These are phyloP conservation scores for Orchestia grillus DNA, from an alignment of 1,140 invertebrate species.

Conservation along the genomic window DNA sequence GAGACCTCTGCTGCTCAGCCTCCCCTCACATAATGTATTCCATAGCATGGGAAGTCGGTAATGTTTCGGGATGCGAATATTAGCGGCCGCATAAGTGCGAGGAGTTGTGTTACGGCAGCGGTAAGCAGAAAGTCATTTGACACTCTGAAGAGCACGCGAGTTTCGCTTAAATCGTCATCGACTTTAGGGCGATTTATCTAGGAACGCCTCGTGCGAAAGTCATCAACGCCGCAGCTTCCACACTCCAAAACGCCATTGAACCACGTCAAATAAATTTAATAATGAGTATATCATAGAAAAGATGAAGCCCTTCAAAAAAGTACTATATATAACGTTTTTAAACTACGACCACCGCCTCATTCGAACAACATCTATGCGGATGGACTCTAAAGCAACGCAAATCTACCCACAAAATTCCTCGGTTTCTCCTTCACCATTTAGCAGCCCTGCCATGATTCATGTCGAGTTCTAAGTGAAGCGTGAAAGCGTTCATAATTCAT, in stretches of 20 bases:
- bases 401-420: background rate
- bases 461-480: background rate
- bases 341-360: background rate
- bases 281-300: background rate
- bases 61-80: background rate
- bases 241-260: background rate
- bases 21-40: background rate
- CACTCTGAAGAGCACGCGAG: background rate
- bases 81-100: background rate
- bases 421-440: background rate
- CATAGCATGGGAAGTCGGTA: slow-evolving; percentile 20
- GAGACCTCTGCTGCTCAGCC: background rate
- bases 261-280: background rate
- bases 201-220: background rate
- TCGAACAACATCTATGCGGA: background rate
- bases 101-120: background rate
- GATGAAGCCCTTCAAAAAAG: background rate
- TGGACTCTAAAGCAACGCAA: background rate
- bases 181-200: background rate
- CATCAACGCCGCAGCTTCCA: background rate
- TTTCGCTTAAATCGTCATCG: background rate
- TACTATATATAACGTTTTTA: background rate
- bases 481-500: background rate
- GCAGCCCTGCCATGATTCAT: background rate
- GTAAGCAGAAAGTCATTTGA: background rate